phyloP scores from a whole-genome alignment of 2,797 vertebrate species.

The Nannoperca australis region DNA sequence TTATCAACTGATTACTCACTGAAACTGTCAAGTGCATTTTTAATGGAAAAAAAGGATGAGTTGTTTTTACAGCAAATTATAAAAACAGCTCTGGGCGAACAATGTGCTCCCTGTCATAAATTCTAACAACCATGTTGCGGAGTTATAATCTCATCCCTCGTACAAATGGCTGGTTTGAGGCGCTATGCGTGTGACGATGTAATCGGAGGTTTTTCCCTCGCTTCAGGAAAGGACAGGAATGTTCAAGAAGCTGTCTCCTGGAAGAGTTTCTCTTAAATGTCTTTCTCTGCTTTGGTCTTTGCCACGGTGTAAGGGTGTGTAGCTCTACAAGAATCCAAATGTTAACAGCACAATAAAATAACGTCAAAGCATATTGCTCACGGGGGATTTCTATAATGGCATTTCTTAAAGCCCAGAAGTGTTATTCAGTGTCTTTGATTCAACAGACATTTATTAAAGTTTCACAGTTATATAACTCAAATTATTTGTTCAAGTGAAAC shows the following conservation, averaged over 20 bases:
- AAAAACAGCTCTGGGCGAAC: conserved; percentile 52
- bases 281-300: conserved; percentile 21
- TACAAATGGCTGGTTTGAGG: conserved; percentile 48
- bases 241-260: conserved; percentile 25
- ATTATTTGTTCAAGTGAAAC: conserved; percentile 18
- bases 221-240: conserved; percentile 38
- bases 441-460: neutral
- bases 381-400: neutral
- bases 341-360: neutral
- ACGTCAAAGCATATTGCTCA: neutral
- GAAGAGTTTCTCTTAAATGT: conserved; percentile 24
- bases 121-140: conserved; percentile 42
- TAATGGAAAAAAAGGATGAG: conserved; percentile 58
- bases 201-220: conserved; percentile 36
- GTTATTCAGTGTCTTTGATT: conserved; percentile 3
- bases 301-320: neutral
- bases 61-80: conserved; percentile 52
- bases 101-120: conserved; percentile 53
- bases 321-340: neutral
- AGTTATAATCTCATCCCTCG: conserved; percentile 40
- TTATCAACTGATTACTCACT: conserved; percentile 71
- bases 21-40: conserved; percentile 66
- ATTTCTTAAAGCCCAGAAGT: neutral
- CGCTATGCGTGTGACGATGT: neutral
- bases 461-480: conserved; percentile 11